Conservation (phyloP, 2,113 vertebrate species). For the Aegithalos caudatus region DNA sequence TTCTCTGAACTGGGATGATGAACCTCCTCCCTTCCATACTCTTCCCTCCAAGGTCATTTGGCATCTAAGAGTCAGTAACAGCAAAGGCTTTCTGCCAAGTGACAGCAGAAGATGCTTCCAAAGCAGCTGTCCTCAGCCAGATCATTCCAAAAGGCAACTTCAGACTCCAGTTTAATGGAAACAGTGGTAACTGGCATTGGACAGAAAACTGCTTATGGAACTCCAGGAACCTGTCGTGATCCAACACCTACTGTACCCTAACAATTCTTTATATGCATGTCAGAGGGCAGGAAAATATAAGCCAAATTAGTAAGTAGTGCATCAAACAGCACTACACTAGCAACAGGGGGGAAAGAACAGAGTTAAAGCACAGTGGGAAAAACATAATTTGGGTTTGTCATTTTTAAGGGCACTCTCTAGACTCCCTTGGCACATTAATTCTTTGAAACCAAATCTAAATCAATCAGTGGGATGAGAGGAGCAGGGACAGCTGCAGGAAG, state of each 20-base stretch:
- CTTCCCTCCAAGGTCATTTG: background rate
- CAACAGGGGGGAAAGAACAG: background rate
- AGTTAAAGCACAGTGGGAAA: background rate
- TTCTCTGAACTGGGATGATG: background rate
- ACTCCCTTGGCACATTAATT: background rate
- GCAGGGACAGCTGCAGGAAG: conserved; percentile 32
- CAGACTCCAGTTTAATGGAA: background rate
- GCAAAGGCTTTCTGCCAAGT: background rate
- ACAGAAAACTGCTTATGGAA: background rate
- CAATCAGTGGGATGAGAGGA: background rate
- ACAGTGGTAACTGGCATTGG: background rate
- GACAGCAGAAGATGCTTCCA: background rate
- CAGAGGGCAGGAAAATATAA: background rate
- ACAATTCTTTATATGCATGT: background rate
- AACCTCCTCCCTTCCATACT: background rate
- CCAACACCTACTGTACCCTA: background rate
- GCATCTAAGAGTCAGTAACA: background rate
- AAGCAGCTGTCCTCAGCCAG: background rate
- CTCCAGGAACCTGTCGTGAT: background rate
- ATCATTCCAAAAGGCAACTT: background rate
- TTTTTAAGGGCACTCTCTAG: background rate
- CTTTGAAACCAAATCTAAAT: background rate
- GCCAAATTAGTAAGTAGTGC: background rate
- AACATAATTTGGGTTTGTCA: background rate
- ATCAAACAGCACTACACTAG: background rate